Evolutionary conservation across 2,797 vertebrate species (phyloP), one percentile per base, ranked within the genome.

Genomic region (Epinephelus malabaricus): DNA sequence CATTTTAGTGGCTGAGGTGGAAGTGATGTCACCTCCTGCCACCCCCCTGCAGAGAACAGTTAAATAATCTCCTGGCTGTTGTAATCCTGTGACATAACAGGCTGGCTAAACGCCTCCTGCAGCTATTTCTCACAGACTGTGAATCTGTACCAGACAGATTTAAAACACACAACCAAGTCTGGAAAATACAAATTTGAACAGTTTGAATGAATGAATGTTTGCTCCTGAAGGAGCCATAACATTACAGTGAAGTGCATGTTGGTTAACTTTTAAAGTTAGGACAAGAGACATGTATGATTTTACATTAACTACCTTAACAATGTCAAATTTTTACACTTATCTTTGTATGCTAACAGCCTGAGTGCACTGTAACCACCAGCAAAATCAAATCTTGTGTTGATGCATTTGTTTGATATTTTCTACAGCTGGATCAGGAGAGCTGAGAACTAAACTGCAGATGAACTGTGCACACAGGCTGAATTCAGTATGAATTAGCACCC

Each of bases 101-200:
- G 50, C 81, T 75, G 85, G 68, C 79, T 81, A 23, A 87, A 79
- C 19, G 74, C 84, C 85, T 86, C 78, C 82, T 74, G 95, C 95
- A 90, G 93, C 56, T 2, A 89, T 96, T 94, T 95, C 86, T 93
- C 82, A 75, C 90, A 95, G 86, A 94, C 94, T 45, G 94, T 94
- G 80, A 95, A 95, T 84, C 90, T 78, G 95, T 56, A 97, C 94
- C 51, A 94, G 84, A 71, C 61, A 62, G 63, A 53, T 64, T 59
- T 45, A 40, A 70, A 47, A 66, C 50, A 56, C 25, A 27, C 54
- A 13, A 12, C 51, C 53, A 25, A 55, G 51, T 51, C 21, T 43
- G 49, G 30, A 72, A 53, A 50, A 51, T 23, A 19, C 43, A 50
- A 45, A 58, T 66, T 15, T 19, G 40, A 34, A 50, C 27, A 21